Percentiles rank a stretch among this genome's conserved stretches.
These are phyloP conservation scores for Penaeus monodon DNA, from an alignment of 2,888 invertebrate species.

Conservation along the genomic window DNA sequence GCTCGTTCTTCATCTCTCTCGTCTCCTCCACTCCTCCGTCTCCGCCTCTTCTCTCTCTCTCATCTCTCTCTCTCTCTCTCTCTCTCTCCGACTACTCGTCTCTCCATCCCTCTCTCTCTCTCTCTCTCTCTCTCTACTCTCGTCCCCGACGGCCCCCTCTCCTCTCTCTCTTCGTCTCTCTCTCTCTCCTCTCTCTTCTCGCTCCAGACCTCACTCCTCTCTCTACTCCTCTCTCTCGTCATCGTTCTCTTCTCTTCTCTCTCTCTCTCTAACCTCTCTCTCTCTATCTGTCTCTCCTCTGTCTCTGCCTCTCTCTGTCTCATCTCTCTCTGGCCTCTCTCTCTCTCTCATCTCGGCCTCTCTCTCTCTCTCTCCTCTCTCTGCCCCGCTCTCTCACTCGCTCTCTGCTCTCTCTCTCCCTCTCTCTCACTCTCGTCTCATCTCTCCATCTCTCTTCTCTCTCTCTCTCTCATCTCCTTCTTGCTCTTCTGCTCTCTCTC, in stretches of 20 bases:
- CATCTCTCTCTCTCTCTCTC: constrained; percentile 1
- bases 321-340: too few species aligned
- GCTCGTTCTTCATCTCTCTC: constrained; percentile 22
- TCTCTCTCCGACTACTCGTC: too few species aligned
- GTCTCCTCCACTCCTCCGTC: too few species aligned
- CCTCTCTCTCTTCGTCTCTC: constrained; percentile 3
- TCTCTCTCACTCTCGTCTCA: constrained; percentile 12
- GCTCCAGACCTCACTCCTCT: too few species aligned
- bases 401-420: too few species aligned
- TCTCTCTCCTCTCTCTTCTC: background rate
- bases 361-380: constrained; percentile 13
- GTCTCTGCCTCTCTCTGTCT: background rate
- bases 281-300: constrained; percentile 24
- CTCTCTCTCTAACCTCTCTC: too few species aligned
- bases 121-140: background rate
- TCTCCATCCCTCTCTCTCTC: background rate
- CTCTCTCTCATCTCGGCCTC: too few species aligned
- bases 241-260: background rate
- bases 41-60: background rate
- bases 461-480: background rate
- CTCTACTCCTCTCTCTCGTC: constrained; percentile 18
- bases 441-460: constrained; percentile 17
- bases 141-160: too few species aligned
- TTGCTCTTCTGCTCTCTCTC: constrained; percentile 6
- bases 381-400: background rate